Evolutionary conservation across 2,888 invertebrate genomes (phyloP), one percentile per base, ranked within the genome.

Genomic region (Limenitis camilla): DNA sequence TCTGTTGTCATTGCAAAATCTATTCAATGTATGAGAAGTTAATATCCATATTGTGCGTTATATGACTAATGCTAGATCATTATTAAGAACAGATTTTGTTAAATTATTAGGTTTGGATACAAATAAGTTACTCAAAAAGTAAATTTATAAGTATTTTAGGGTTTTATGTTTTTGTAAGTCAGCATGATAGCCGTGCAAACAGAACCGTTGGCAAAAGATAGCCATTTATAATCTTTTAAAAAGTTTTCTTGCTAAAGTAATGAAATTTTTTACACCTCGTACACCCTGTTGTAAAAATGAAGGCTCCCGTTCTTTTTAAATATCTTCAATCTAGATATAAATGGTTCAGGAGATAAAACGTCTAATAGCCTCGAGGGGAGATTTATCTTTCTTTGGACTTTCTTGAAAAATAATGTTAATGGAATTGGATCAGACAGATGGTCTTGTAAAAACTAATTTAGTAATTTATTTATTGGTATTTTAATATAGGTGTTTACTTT

Each of bases 341-440:
- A 60, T 52, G 58, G 48, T 55, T 55, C 49, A 56, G 43, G 42
- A 55, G 52, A 58, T 55, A 56, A 59, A 57, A 53, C 47, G 48
- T 40, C 56, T 59, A 57, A 57, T 55, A 59, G 57, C 55, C 40
- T 35, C 39, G 52, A 43, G 50, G 53, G 45, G 39, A 43, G 49
- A 53, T 45, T 46, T 43, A 58, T 58, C 58, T 48, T 47, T 45
- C 36, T 45, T 48, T 40, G 40, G 47, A 43, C 32, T 50, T 31
- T 43, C 38, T 46, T 48, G 40, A 52, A 52, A 52, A 55, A 38
- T 43, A 40, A 29, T 9, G 29, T n/a, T 30, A 38, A 30, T 30
- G 38, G 30, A 38, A 45, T 30, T 38, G 30, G n/a, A 45, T 45
- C 8, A 30, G 30, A 38, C 11, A n/a, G 11, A 36, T 45, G 11